Evolutionary conservation across 2,797 vertebrate genomes (phyloP).

Genomic region (Orestias chungarensis): DNA sequence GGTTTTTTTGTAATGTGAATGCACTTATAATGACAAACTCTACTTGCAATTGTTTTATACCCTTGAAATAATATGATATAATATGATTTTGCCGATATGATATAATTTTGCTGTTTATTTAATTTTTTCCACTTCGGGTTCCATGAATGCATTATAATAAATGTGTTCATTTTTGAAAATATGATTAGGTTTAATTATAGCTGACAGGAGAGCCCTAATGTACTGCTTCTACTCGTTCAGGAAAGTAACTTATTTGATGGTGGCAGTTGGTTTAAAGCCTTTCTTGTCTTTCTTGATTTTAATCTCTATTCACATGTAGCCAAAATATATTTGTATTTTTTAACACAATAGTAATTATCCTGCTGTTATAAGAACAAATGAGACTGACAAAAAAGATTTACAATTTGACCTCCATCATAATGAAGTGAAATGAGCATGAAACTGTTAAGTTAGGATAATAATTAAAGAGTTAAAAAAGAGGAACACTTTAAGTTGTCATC

Average conservation of each 20-base stretch:
- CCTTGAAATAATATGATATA: too few species aligned
- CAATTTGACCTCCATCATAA: conserved; percentile 9
- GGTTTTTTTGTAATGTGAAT: too few species aligned
- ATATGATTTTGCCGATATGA: too few species aligned
- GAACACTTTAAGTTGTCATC: conserved; percentile 60
- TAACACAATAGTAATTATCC: neutral
- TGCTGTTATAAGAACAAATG: neutral
- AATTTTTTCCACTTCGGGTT: neutral
- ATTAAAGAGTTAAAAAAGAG: conserved; percentile 39
- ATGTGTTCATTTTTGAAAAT: neutral
- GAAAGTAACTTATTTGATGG: neutral
- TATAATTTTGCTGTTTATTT: neutral
- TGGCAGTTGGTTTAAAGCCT: neutral
- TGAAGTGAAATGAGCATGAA: conserved; percentile 23
- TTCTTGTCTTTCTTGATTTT: neutral
- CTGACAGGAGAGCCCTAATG: neutral
- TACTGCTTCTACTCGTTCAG: neutral
- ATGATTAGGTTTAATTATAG: neutral
- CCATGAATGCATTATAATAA: neutral
- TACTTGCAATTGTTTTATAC: too few species aligned
- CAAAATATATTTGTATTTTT: neutral
- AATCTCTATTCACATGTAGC: neutral
- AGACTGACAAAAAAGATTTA: neutral
- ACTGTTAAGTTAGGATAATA: conserved; percentile 3
- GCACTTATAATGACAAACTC: too few species aligned